Evolutionary conservation across 1,140 invertebrate genomes (phyloP).

Genomic region (Leptinotarsa undecemlineata): DNA sequence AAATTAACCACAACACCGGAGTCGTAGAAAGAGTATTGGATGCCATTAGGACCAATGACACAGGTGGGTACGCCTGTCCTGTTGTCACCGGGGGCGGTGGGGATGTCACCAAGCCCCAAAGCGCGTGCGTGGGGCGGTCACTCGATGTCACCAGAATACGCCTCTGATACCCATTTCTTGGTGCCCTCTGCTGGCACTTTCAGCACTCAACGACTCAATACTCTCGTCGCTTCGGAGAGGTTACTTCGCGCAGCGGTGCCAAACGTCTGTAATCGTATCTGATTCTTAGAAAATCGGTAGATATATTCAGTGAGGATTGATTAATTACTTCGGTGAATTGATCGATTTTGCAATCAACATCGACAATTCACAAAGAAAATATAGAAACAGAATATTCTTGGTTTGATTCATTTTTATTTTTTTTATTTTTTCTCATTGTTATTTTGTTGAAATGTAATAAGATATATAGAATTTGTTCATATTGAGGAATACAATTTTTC

Average conservation of each 20-base stretch:
- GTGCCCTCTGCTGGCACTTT: constrained; percentile 48
- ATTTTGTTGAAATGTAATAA: too few species aligned
- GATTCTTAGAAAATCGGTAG: not conserved
- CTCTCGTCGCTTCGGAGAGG: constrained; percentile 15
- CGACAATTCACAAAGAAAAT: too few species aligned
- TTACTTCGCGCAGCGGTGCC: constrained; percentile 11
- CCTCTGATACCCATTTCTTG: constrained; percentile 50
- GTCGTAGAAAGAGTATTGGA: constrained; percentile 48
- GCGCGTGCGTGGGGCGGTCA: constrained; percentile 53
- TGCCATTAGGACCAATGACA: constrained; percentile 52
- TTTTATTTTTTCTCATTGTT: too few species aligned
- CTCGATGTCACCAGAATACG: constrained; percentile 54
- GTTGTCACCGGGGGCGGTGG: constrained; percentile 50
- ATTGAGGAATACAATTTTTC: too few species aligned
- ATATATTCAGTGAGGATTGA: too few species aligned
- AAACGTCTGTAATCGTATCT: not conserved
- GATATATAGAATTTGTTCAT: too few species aligned
- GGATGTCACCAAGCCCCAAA: constrained; percentile 51
- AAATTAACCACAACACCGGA: not conserved
- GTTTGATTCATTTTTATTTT: too few species aligned
- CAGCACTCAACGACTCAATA: constrained; percentile 33
- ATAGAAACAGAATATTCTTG: too few species aligned
- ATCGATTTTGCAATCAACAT: too few species aligned
- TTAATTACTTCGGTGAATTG: not conserved
- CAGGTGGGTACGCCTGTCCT: constrained; percentile 55